These are phyloP conservation scores for Gobio gobio DNA, from an alignment of 2,113 vertebrate genomes.

Conservation along the genomic window DNA sequence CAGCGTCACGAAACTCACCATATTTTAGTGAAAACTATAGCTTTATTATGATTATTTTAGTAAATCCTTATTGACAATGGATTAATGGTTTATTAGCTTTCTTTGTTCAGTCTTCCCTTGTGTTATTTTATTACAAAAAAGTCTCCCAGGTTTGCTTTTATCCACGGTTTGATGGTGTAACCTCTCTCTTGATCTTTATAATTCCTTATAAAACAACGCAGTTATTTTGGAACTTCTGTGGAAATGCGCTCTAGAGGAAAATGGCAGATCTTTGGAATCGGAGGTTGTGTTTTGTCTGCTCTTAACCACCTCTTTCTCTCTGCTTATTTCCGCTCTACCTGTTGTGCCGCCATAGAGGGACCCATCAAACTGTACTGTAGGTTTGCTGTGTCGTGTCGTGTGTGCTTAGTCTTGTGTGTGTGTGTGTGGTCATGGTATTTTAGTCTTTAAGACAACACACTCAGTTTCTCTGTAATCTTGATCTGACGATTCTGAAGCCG, in stretches of 20 bases:
- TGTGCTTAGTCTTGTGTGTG: slow-evolving; percentile 1
- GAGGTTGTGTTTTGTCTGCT: slow-evolving; percentile 3
- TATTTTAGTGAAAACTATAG: no score
- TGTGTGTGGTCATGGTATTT: slow-evolving; percentile 67
- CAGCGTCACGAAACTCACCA: neutral
- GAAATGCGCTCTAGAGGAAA: neutral
- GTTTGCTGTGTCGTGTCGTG: slow-evolving; percentile 47
- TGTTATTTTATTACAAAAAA: neutral
- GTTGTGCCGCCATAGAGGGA: slow-evolving; percentile 77
- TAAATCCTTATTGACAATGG: no score
- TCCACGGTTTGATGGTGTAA: neutral
- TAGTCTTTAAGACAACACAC: slow-evolving; percentile 44
- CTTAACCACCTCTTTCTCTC: slow-evolving; percentile 47
- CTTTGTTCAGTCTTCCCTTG: neutral
- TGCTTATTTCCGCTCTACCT: slow-evolving; percentile 30
- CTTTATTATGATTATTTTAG: no score
- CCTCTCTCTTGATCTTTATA: neutral
- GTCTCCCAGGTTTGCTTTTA: neutral
- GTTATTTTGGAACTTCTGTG: neutral
- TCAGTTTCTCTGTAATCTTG: slow-evolving; percentile 23
- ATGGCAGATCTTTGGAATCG: neutral
- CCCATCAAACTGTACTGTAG: slow-evolving; percentile 85
- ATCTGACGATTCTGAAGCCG: neutral
- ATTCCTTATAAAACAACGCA: slow-evolving; percentile 36
- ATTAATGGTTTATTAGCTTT: neutral